These are phyloP conservation scores for Rhincodon typus DNA, from an alignment of 2,797 vertebrate species.

Conservation along the genomic window DNA sequence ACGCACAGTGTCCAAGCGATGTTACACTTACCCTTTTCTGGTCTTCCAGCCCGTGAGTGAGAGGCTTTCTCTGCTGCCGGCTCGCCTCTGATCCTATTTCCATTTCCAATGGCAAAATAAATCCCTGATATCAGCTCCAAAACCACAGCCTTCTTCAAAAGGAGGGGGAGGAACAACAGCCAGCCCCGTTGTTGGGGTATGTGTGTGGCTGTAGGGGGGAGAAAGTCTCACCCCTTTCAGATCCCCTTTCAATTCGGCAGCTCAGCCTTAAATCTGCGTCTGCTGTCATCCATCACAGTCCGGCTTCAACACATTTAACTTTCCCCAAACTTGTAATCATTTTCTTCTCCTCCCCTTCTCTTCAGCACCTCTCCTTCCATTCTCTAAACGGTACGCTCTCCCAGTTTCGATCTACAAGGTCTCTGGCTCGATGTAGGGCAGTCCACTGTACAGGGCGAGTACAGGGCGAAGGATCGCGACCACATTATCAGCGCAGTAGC, in stretches of 20 bases:
- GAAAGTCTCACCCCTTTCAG: too few species aligned
- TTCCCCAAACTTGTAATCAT: background rate
- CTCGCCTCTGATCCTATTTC: slow-evolving; percentile 75
- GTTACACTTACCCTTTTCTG: slow-evolving; percentile 85
- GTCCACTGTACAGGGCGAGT: background rate
- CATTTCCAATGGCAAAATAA: slow-evolving; percentile 64
- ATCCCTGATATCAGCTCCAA: background rate
- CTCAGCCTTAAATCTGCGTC: background rate
- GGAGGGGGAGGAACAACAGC: slow-evolving; percentile 43
- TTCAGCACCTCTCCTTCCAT: background rate
- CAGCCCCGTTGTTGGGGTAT: background rate
- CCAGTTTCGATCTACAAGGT: background rate
- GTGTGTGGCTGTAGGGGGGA: too few species aligned
- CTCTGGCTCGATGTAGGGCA: background rate
- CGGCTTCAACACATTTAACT: background rate
- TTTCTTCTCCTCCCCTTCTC: background rate
- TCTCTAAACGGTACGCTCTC: background rate
- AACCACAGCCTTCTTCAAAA: slow-evolving; percentile 46
- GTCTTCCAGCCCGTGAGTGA: slow-evolving; percentile 88
- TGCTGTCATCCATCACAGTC: background rate
- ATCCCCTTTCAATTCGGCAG: background rate
- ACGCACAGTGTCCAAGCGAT: slow-evolving; percentile 26
- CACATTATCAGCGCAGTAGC: background rate
- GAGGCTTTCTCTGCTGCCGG: slow-evolving; percentile 74
- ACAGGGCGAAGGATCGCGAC: background rate